Percentiles rank a stretch among this genome's conserved stretches.
Conservation (phyloP, 2,888 invertebrate species). For the Autographa pulchrina region DNA sequence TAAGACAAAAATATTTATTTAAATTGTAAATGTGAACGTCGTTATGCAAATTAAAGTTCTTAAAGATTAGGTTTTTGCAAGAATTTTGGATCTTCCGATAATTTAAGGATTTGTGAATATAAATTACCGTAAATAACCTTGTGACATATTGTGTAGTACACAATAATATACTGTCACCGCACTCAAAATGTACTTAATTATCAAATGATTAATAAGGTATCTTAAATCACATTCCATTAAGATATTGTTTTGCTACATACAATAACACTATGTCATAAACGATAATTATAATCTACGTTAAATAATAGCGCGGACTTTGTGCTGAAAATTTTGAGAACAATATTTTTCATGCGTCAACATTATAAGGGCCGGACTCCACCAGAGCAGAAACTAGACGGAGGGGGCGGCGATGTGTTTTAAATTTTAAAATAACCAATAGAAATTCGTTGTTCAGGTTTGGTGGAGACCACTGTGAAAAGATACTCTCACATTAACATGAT, state of each 20-base stretch:
- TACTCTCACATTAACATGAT: too few species aligned
- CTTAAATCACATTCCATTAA: not conserved
- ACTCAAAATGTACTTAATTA: conserved; percentile 1
- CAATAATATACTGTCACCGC: not conserved
- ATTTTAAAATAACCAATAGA: too few species aligned
- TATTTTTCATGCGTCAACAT: not conserved
- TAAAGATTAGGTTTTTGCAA: too few species aligned
- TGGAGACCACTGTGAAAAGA: too few species aligned
- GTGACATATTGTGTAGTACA: not conserved
- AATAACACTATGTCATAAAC: not conserved
- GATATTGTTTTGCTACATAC: not conserved
- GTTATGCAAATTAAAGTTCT: too few species aligned
- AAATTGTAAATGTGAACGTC: too few species aligned
- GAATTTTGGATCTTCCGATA: not conserved
- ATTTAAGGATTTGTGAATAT: not conserved
- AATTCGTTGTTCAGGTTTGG: too few species aligned
- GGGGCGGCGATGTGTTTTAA: too few species aligned
- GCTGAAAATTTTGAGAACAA: not conserved
- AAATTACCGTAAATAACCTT: not conserved
- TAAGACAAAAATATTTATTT: too few species aligned
- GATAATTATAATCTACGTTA: not conserved
- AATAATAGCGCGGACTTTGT: not conserved
- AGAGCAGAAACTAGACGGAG: too few species aligned
- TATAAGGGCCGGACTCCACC: too few species aligned
- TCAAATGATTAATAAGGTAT: not conserved